These are phyloP conservation scores for Agrilus planipennis DNA, from an alignment of 1,140 invertebrate genomes.

Conservation along the genomic window DNA sequence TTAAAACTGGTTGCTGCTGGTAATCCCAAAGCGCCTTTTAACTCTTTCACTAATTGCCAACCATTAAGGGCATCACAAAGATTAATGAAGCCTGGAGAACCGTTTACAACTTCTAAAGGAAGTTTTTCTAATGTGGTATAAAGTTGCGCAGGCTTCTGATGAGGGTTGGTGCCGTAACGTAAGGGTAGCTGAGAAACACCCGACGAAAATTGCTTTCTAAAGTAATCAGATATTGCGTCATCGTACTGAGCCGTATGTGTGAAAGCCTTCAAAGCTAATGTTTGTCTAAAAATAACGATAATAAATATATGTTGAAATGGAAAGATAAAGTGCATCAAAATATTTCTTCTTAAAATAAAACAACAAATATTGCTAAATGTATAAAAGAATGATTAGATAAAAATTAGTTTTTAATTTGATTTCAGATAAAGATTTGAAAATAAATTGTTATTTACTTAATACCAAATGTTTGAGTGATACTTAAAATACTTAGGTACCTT, in stretches of 20 bases:
- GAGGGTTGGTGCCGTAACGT: slow-evolving; percentile 96
- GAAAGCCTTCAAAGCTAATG: slow-evolving; percentile 84
- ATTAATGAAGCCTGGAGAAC: slow-evolving; percentile 94
- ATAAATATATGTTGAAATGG: background rate
- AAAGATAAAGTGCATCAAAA: too few relatives aligned
- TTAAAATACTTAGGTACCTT: too few relatives aligned
- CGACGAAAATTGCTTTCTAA: slow-evolving; percentile 76
- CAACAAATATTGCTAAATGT: too few relatives aligned
- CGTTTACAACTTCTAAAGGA: slow-evolving; percentile 85
- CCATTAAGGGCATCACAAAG: slow-evolving; percentile 94
- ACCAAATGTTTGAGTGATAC: too few relatives aligned
- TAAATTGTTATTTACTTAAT: too few relatives aligned
- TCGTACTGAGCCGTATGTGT: slow-evolving; percentile 94
- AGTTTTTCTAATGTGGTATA: slow-evolving; percentile 71
- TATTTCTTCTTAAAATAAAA: too few relatives aligned
- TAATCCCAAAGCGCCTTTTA: slow-evolving; percentile 63
- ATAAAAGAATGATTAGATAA: too few relatives aligned
- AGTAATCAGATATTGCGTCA: slow-evolving; percentile 88
- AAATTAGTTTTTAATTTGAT: too few relatives aligned
- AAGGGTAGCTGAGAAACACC: slow-evolving; percentile 70
- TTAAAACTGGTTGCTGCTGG: slow-evolving; percentile 97
- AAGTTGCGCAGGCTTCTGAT: slow-evolving; percentile 92
- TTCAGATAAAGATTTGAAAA: too few relatives aligned
- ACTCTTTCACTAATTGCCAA: slow-evolving; percentile 89
- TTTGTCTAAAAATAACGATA: slow-evolving; percentile 2